Conservation (phyloP, 2,797 vertebrate genomes). For the Lerista edwardsae region DNA sequence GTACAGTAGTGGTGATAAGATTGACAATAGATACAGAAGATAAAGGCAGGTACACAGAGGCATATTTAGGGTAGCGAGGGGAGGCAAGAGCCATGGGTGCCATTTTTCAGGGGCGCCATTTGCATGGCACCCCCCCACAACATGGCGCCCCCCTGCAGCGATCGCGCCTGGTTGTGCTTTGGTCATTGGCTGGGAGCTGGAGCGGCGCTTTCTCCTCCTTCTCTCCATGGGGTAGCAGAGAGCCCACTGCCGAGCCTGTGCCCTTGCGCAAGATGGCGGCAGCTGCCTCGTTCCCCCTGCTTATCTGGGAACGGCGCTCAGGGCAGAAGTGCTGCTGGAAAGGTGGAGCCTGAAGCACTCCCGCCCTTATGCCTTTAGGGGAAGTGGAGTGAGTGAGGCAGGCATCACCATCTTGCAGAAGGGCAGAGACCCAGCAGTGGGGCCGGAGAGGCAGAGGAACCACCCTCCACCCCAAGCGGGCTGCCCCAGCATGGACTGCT, state of each 20-base stretch:
- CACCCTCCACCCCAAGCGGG: not conserved
- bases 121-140: too few species aligned
- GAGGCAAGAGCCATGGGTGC: too few species aligned
- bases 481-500: constrained; percentile 66
- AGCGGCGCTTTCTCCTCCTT: not conserved
- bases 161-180: too few species aligned
- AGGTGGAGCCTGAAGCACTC: constrained; percentile 33
- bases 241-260: not conserved
- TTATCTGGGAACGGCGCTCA: not conserved
- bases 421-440: constrained; percentile 38
- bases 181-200: too few species aligned
- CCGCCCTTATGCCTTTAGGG: constrained; percentile 45
- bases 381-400: not conserved
- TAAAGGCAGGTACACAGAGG: too few species aligned
- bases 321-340: constrained; percentile 62
- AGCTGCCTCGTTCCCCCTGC: not conserved
- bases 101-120: too few species aligned
- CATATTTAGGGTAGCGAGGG: too few species aligned
- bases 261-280: constrained; percentile 59
- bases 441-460: not conserved
- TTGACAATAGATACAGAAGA: too few species aligned
- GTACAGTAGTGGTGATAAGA: too few species aligned
- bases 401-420: constrained; percentile 36
- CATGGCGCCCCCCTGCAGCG: too few species aligned
- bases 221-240: not conserved